Evolutionary conservation across 1,140 invertebrate genomes (phyloP).

Genomic region (Brachionus asplanchnoidis): DNA sequence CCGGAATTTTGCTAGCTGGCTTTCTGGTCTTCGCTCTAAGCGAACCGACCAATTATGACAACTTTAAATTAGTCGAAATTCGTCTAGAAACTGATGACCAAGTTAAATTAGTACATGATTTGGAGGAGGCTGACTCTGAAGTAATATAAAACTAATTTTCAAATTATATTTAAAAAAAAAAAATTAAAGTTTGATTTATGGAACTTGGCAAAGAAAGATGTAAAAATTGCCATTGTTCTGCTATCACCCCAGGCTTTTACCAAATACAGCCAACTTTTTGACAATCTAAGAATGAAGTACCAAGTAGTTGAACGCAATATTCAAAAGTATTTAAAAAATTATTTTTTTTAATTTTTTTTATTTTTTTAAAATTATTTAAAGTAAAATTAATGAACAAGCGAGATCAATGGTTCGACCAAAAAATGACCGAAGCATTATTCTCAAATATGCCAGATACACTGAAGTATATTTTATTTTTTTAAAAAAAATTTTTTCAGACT

Average conservation of each 20-base stretch:
- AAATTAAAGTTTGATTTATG: slow-evolving; percentile 4
- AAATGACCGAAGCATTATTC: slow-evolving; percentile 5
- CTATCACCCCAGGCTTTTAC: not conserved
- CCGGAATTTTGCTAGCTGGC: not conserved
- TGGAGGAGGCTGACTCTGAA: not conserved
- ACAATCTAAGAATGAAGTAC: not conserved
- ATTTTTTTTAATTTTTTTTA: no score
- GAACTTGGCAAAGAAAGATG: not conserved
- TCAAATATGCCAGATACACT: slow-evolving; percentile 33
- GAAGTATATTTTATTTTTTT: not conserved
- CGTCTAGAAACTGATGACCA: not conserved
- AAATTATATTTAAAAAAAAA: not conserved
- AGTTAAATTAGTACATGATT: not conserved
- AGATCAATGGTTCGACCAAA: not conserved
- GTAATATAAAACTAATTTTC: not conserved
- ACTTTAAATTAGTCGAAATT: not conserved
- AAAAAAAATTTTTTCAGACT: not conserved
- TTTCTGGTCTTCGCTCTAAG: not conserved
- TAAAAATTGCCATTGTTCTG: not conserved
- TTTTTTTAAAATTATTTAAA: not conserved
- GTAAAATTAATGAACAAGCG: slow-evolving; percentile 27
- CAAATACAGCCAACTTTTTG: slow-evolving; percentile 18
- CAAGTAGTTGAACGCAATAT: slow-evolving; percentile 6
- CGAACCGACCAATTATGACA: not conserved
- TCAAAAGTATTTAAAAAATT: not conserved